Base-by-base conservation (phyloP, 2,113 vertebrate species). In the Vombatus ursinus region DNA sequence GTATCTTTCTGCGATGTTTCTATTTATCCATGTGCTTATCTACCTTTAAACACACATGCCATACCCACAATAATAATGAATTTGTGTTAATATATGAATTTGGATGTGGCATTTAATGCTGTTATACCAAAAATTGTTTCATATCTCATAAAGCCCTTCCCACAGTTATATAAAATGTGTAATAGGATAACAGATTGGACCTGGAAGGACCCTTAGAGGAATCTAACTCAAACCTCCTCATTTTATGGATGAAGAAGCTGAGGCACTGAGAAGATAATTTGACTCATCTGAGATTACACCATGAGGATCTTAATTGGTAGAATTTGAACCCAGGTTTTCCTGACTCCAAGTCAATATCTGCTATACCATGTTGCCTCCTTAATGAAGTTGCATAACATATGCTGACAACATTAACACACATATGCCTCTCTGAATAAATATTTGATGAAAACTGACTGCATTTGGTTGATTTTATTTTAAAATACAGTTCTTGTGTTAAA, bases 331-430 rank as follows among this genome's bases (percentile, higher is more conserved):
- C 68, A 77, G 31, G 68, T 77, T 14, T 77, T 77, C 37, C 37
- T 77, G 16, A 77, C 14, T 77, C 68, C 1, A 77, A 19, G 14
- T n/a, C 37, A 77, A 37, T 37, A 68, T 37, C 54, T 77, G 50
- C 68, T 89, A 96, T 92, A 94, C 89, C 57, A 48, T 89, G 52
- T 84, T 28, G 89, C 96, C 89, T 97, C 91, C 90, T 53, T 52
- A 97, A 96, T 91, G 52, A 97, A 97, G 91, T 48, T 94, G 19
- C 9, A 92, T 37, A 50, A 51, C 47, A 3, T 91, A 94, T 89
- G 25, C 84, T 96, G 96, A 93, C 92, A 96, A 98, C 92, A 96
- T 94, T 77, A 26, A 96, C 92, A 92, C 61, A 91, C 96, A 0
- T 23, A 96, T 90, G 90, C 37, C 96, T 95, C 93, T 95, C 90